These are phyloP conservation scores for Tachycineta bicolor DNA, from an alignment of 2,113 vertebrate species.

Conservation along the genomic window DNA sequence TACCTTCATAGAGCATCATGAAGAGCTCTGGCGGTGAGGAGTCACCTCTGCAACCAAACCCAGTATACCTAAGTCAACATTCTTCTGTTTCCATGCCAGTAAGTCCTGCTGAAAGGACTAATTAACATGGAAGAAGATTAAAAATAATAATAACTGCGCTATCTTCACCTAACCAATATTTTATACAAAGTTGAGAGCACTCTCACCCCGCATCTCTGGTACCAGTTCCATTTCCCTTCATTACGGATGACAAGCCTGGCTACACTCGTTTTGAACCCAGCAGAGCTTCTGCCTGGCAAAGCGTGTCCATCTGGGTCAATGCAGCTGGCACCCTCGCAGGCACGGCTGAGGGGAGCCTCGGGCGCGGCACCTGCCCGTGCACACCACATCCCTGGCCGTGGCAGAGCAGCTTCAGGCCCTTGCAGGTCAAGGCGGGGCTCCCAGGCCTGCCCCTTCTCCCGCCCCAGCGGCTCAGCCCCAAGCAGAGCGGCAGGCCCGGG, in stretches of 20 bases:
- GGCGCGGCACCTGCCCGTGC: rapidly evolving
- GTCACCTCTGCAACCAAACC: not conserved
- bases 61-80: not conserved
- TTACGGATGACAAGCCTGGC: rapidly evolving
- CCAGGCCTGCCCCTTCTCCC: not conserved
- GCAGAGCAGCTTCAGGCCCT: not conserved
- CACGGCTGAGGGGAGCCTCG: not conserved
- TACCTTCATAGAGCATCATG: rapidly evolving
- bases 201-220: rapidly evolving
- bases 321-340: not conserved
- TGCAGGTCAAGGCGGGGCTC: not conserved
- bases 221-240: not conserved
- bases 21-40: not conserved
- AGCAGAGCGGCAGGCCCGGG: not conserved
- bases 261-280: rapidly evolving
- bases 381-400: rapidly evolving
- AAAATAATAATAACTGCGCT: not conserved
- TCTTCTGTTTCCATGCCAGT: not conserved
- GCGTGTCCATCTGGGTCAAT: rapidly evolving
- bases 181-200: not conserved
- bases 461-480: not conserved
- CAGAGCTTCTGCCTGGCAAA: not conserved
- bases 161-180: not conserved
- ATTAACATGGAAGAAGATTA: not conserved
- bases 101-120: not conserved